A percentile compares a stretch with the other conserved stretches of the same genome.
Conservation (phyloP, 2,113 vertebrate species). For the Cyprinodon tularosa region DNA sequence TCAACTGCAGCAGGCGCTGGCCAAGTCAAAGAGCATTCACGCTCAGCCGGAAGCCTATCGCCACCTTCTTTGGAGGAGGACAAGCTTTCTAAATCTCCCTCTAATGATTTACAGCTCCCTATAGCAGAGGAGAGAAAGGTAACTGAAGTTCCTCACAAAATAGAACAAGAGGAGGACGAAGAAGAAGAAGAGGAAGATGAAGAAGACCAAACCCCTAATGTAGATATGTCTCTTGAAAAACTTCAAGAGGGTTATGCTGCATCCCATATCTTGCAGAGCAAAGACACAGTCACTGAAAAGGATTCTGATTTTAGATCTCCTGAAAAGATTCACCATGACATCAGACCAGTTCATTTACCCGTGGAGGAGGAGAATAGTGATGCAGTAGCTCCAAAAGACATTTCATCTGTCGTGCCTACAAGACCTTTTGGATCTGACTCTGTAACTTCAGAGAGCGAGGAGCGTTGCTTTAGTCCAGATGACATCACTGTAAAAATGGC, state of each 20-base stretch:
- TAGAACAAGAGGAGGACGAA: slow-evolving; percentile 72
- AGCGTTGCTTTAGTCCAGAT: slow-evolving; percentile 92
- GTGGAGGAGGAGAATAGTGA: slow-evolving; percentile 57
- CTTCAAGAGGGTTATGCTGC: slow-evolving; percentile 80
- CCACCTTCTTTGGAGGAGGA: slow-evolving; percentile 96
- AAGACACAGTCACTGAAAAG: slow-evolving; percentile 51
- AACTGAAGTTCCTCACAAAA: slow-evolving; percentile 61
- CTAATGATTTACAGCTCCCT: slow-evolving; percentile 84
- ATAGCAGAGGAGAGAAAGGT: slow-evolving; percentile 76
- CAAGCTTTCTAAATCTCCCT: slow-evolving; percentile 90
- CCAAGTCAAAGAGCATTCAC: slow-evolving; percentile 87
- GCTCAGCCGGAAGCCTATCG: slow-evolving; percentile 92
- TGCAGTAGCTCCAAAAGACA: slow-evolving; percentile 53
- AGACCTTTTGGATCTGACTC: slow-evolving; percentile 75
- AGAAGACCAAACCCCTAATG: slow-evolving; percentile 82
- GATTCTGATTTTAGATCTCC: slow-evolving; percentile 35
- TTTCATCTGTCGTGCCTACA: slow-evolving; percentile 52
- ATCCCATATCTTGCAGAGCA: slow-evolving; percentile 63
- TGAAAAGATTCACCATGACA: slow-evolving; percentile 49
- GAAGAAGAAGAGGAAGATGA: slow-evolving; percentile 83
- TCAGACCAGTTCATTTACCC: slow-evolving; percentile 62
- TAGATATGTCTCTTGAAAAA: slow-evolving; percentile 83
- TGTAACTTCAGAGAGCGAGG: slow-evolving; percentile 84
- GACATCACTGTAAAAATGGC: slow-evolving; percentile 97
- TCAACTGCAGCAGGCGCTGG: slow-evolving; percentile 82